A percentile compares a stretch with the other conserved stretches of the same genome.
phyloP scores from a whole-genome alignment of 2,113 vertebrate species.

The Arizona elegans region DNA sequence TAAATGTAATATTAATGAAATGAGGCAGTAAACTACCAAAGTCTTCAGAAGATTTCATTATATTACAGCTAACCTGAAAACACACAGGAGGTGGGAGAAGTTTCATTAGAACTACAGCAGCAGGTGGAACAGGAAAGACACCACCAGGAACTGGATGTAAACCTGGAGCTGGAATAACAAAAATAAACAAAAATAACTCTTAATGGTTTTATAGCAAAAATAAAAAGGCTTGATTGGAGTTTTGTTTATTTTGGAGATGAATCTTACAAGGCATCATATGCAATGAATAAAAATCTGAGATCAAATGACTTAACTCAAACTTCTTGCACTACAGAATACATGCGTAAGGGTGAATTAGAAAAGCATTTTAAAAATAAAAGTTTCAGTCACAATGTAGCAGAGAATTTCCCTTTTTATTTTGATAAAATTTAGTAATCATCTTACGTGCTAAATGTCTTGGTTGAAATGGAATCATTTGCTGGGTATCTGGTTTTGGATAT shows the following conservation, averaged over 20 bases:
- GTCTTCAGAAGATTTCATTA: constrained; percentile 11
- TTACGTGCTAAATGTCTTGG: constrained; percentile 95
- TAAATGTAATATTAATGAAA: neutral
- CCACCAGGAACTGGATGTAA: constrained; percentile 95
- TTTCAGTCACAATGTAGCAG: neutral
- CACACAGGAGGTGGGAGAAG: constrained; percentile 93
- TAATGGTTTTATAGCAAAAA: neutral
- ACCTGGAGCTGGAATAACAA: constrained; percentile 80
- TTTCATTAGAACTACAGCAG: constrained; percentile 95
- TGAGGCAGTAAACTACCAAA: neutral
- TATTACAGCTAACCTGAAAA: constrained; percentile 83
- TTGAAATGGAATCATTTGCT: constrained; percentile 98
- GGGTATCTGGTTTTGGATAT: constrained; percentile 97
- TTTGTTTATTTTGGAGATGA: neutral
- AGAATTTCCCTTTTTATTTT: fast-evolving
- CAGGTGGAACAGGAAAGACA: constrained; percentile 94
- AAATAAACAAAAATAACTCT: neutral
- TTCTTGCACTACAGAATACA: neutral
- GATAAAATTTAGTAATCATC: constrained; percentile 46
- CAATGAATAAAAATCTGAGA: neutral
- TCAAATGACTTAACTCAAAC: neutral
- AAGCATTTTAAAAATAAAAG: neutral
- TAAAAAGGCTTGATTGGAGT: neutral
- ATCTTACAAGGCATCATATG: neutral
- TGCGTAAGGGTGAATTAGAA: neutral